Evolutionary conservation across 2,888 invertebrate species (phyloP).

Genomic region (Automeris io): DNA sequence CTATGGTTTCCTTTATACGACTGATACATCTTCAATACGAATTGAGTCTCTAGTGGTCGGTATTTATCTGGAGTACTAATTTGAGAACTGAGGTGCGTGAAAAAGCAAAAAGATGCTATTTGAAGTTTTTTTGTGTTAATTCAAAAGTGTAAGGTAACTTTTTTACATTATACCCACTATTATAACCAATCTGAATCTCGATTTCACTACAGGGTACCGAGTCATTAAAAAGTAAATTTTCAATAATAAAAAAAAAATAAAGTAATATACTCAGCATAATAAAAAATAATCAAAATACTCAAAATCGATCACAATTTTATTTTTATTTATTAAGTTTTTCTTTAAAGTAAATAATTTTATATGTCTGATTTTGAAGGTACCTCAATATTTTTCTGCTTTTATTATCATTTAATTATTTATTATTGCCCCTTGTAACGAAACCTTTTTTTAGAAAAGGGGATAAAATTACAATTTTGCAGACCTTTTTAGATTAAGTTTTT

Average conservation of each 20-base stretch:
- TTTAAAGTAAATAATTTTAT: conserved; percentile 4
- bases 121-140: conserved; percentile 30
- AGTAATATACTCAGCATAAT: conserved; percentile 49
- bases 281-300: conserved; percentile 60
- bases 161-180: conserved; percentile 26
- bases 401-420: no score
- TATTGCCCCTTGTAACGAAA: no score
- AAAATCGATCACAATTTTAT: conserved; percentile 57
- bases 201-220: conserved; percentile 68
- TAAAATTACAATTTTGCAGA: no score
- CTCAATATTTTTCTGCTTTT: no score
- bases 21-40: conserved; percentile 35
- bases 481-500: no score
- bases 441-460: no score
- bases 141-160: conserved; percentile 37
- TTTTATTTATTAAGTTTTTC: conserved; percentile 19
- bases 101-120: conserved; percentile 20
- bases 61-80: conserved; percentile 26
- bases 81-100: conserved; percentile 30
- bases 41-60: conserved; percentile 36
- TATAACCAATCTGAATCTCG: conserved; percentile 53
- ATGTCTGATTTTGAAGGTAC: not conserved
- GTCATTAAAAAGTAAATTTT: conserved; percentile 37
- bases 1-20: conserved; percentile 37
- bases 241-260: conserved; percentile 30